Percentiles rank a stretch among this genome's conserved stretches.
Evolutionary conservation across 1,140 invertebrate genomes (phyloP).

Genomic region (Conus betulinus): DNA sequence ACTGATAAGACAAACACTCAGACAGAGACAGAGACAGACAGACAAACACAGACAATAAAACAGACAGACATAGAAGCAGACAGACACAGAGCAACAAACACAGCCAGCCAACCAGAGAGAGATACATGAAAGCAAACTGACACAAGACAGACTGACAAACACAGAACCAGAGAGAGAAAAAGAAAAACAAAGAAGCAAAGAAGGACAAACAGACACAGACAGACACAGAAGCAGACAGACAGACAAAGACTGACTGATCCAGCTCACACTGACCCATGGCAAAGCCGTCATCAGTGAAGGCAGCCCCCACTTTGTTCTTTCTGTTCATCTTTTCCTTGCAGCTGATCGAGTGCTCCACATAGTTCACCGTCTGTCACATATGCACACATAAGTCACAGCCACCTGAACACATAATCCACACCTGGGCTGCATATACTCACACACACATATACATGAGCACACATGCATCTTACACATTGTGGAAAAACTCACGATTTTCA

Average conservation of each 20-base stretch:
- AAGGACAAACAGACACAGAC: neutral
- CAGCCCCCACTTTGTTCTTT: constrained; percentile 86
- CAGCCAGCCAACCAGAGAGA: too few species aligned
- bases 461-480: too few species aligned
- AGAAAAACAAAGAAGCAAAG: neutral
- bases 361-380: constrained; percentile 86
- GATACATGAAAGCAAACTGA: neutral
- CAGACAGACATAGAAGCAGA: too few species aligned
- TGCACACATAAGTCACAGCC: too few species aligned
- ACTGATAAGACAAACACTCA: neutral
- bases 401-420: too few species aligned
- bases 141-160: neutral
- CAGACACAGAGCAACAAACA: too few species aligned
- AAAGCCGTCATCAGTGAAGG: constrained; percentile 99
- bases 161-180: neutral
- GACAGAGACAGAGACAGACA: neutral
- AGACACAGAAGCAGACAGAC: neutral
- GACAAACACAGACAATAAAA: neutral
- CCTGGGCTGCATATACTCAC: too few species aligned
- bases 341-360: constrained; percentile 93
- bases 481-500: too few species aligned
- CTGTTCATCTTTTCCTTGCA: constrained; percentile 94
- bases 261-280: constrained; percentile 86
- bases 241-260: neutral
- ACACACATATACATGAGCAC: too few species aligned